Conservation (phyloP, 2,797 vertebrate genomes). For the Lithobates sylvaticus region DNA sequence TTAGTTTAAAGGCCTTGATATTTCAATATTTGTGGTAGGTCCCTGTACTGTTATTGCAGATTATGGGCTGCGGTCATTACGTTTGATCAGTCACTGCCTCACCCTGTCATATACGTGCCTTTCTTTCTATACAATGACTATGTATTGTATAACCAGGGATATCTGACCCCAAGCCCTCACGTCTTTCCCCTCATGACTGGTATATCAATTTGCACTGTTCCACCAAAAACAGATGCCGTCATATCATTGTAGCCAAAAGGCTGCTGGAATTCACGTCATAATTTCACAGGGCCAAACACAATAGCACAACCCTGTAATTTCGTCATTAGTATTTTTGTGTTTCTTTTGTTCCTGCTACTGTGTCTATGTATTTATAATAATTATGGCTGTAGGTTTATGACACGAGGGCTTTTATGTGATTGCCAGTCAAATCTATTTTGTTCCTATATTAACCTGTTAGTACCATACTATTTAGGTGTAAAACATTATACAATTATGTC, state of each 20-base stretch:
- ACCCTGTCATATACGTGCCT: conserved; percentile 13
- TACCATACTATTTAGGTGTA: too few species aligned
- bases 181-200: not conserved
- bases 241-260: not conserved
- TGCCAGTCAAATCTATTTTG: not conserved
- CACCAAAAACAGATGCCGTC: not conserved
- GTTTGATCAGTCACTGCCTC: not conserved
- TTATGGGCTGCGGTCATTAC: not conserved
- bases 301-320: not conserved
- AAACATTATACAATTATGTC: too few species aligned
- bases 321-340: not conserved
- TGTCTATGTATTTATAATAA: conserved; percentile 35
- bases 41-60: too few species aligned
- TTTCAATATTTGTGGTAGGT: too few species aligned
- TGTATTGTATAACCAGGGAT: not conserved
- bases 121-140: conserved; percentile 30
- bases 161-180: not conserved
- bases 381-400: conserved; percentile 8
- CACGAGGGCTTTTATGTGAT: not conserved
- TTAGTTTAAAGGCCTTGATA: too few species aligned
- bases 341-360: not conserved
- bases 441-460: too few species aligned
- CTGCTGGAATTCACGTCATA: too few species aligned
- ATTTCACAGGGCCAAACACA: not conserved
- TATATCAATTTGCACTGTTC: not conserved